These are phyloP conservation scores for Pedicia rivosa DNA, from an alignment of 2,888 invertebrate species.

Conservation along the genomic window DNA sequence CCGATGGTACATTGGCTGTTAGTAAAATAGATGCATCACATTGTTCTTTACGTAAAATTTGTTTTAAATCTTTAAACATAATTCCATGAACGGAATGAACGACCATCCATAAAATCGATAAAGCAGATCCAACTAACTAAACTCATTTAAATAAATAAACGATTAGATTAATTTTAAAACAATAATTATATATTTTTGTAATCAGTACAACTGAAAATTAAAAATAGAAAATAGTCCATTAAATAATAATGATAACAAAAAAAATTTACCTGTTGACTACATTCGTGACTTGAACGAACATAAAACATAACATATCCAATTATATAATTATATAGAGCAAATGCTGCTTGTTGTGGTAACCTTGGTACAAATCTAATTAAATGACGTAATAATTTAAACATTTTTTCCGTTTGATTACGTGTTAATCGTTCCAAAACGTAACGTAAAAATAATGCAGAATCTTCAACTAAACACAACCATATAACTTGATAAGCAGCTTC, in stretches of 20 bases:
- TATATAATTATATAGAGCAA: conserved; percentile 94
- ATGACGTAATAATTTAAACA: conserved; percentile 85
- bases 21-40: conserved; percentile 95
- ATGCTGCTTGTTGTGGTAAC: conserved; percentile 92
- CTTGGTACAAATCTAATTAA: conserved; percentile 85
- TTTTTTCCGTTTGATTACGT: conserved; percentile 80
- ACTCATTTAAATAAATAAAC: conserved; percentile 5
- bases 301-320: conserved; percentile 99
- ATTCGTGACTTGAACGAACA: conserved; percentile 89
- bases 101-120: conserved; percentile 95
- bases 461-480: conserved; percentile 96
- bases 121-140: conserved; percentile 74
- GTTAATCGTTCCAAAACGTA: conserved; percentile 93
- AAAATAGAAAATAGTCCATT: background rate
- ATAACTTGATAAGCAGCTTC: conserved; percentile 94
- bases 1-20: conserved; percentile 97
- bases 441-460: conserved; percentile 86
- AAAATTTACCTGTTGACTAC: conserved; percentile 55
- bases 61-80: conserved; percentile 98
- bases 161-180: background rate
- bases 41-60: conserved; percentile 95
- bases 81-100: conserved; percentile 98
- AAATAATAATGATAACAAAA: background rate
- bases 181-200: background rate
- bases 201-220: background rate